Evolutionary conservation across 2,888 invertebrate genomes (phyloP).

Genomic region (Nemotelus nigrinus): DNA sequence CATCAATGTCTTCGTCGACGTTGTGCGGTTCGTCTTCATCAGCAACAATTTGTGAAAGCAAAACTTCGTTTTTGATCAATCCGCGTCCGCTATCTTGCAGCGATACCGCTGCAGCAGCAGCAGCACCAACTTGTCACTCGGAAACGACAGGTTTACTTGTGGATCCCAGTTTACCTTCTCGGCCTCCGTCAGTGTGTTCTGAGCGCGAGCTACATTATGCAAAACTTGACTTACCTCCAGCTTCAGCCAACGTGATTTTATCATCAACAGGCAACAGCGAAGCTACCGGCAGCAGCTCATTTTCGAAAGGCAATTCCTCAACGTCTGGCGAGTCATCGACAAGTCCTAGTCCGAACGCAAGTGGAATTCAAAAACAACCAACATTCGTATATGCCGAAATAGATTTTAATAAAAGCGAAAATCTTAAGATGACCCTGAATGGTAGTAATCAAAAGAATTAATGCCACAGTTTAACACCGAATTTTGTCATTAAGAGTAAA

Average conservation of each 20-base stretch:
- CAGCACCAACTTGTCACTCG: conserved; percentile 54
- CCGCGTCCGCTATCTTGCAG: conserved; percentile 52
- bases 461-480: background rate
- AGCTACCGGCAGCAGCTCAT: conserved; percentile 55
- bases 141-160: conserved; percentile 54
- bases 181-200: conserved; percentile 60
- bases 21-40: conserved; percentile 53
- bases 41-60: conserved; percentile 53
- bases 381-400: conserved; percentile 80
- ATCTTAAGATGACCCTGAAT: conserved; percentile 58
- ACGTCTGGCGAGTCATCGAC: conserved; percentile 56
- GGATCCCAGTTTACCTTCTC: conserved; percentile 53
- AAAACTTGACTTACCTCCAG: conserved; percentile 69
- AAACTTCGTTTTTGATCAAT: conserved; percentile 51
- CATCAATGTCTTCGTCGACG: conserved; percentile 55
- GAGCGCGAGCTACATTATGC: conserved; percentile 72
- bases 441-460: conserved; percentile 41
- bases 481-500: background rate
- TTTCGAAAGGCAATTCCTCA: conserved; percentile 54
- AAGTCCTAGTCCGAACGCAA: conserved; percentile 58
- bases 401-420: conserved; percentile 77
- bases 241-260: conserved; percentile 21
- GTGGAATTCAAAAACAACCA: conserved; percentile 58
- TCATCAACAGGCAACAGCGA: conserved; percentile 52
- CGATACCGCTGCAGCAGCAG: conserved; percentile 43